A percentile compares a stretch with the other conserved stretches of the same genome.
Conservation (phyloP, 2,888 invertebrate species). For the Brenthis ino region DNA sequence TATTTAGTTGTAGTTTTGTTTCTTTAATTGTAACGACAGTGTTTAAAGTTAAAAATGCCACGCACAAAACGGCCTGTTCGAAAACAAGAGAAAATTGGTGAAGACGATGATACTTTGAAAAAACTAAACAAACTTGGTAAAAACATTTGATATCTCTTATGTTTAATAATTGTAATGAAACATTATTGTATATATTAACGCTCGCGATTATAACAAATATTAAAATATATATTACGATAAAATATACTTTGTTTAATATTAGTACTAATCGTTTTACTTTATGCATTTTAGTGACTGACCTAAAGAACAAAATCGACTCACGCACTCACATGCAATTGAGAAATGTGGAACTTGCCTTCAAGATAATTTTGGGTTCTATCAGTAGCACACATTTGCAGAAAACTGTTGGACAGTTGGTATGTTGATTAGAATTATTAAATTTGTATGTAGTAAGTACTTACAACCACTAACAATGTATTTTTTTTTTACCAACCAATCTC, state of each 20-base stretch:
- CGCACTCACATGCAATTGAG: constrained; percentile 56
- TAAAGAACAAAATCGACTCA: constrained; percentile 61
- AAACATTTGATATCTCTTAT: constrained; percentile 8
- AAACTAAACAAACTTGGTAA: constrained; percentile 65
- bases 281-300: constrained; percentile 56
- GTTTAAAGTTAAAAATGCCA: constrained; percentile 57
- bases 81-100: constrained; percentile 58
- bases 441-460: neutral
- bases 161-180: neutral
- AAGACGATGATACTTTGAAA: constrained; percentile 58
- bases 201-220: neutral
- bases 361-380: constrained; percentile 61
- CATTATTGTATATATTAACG: too few species aligned
- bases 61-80: constrained; percentile 69
- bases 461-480: too few species aligned
- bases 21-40: neutral
- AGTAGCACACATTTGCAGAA: constrained; percentile 56
- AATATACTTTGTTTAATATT: too few species aligned
- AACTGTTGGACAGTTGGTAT: constrained; percentile 69
- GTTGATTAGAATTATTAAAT: neutral
- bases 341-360: constrained; percentile 65
- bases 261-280: neutral
- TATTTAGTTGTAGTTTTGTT: neutral
- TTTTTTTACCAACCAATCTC: too few species aligned
- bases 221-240: neutral